Evolutionary conservation across 2,797 vertebrate genomes (phyloP).

Genomic region (Gymnopithys bicolor): DNA sequence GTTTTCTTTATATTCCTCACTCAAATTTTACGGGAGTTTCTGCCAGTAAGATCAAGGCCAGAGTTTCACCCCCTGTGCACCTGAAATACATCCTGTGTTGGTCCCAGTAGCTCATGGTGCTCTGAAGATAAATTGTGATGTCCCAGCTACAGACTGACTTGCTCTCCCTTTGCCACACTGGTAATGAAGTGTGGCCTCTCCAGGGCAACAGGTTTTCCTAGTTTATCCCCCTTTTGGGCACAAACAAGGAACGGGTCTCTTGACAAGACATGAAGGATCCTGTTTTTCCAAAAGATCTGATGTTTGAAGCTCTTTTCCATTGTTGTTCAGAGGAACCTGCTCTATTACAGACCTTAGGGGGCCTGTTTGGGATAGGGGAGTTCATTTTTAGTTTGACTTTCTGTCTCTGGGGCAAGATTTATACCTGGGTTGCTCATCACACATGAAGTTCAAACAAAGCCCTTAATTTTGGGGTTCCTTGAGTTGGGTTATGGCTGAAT

Average conservation of each 20-base stretch:
- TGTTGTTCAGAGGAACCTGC: background rate
- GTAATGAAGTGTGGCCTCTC: background rate
- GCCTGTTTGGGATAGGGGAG: background rate
- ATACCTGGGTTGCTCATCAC: background rate
- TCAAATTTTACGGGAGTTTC: background rate
- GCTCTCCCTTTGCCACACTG: background rate
- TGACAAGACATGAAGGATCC: background rate
- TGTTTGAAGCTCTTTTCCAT: background rate
- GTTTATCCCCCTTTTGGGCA: background rate
- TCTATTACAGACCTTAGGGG: background rate
- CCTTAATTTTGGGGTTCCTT: background rate
- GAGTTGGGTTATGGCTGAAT: background rate
- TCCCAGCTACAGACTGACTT: background rate
- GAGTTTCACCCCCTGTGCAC: background rate
- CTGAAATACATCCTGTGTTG: background rate
- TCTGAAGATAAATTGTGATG: background rate
- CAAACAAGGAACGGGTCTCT: background rate
- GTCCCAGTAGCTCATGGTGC: fast-evolving
- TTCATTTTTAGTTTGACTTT: background rate
- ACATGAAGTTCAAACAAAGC: background rate
- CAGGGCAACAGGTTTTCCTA: background rate
- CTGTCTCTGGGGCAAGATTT: background rate
- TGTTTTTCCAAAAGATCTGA: background rate
- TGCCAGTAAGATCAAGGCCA: background rate
- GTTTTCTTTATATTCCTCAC: background rate